Evolutionary conservation across 2,113 vertebrate species (phyloP).

Genomic region (Brachypodius melanocephalos): DNA sequence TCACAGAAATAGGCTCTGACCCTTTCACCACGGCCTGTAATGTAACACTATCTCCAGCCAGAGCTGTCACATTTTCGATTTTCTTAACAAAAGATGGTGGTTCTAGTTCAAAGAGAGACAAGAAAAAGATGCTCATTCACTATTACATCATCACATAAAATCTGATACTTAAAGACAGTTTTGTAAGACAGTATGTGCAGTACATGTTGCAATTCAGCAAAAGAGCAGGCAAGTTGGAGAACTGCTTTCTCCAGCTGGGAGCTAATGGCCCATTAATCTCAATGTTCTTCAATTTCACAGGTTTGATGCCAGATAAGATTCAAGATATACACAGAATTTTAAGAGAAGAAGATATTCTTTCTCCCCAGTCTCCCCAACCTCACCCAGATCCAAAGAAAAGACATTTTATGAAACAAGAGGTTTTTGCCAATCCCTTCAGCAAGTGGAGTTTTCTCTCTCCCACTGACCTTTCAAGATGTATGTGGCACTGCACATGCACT

Average conservation of each 20-base stretch:
- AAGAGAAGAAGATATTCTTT: neutral
- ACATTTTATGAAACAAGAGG: neutral
- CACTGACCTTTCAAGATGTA: constrained; percentile 95
- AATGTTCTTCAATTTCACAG: neutral
- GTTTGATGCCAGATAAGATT: neutral
- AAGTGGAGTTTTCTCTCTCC: neutral
- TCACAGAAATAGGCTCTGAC: constrained; percentile 87
- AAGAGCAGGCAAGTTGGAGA: neutral
- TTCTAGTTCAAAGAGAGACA: constrained; percentile 77
- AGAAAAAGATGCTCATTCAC: constrained; percentile 18
- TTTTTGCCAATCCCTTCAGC: neutral
- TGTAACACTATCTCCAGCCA: constrained; percentile 83
- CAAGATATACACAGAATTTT: neutral
- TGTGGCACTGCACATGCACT: constrained; percentile 82
- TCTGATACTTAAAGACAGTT: neutral
- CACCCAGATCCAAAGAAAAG: neutral
- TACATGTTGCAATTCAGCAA: neutral
- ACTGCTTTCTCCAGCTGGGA: neutral
- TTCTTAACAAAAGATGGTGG: constrained; percentile 92
- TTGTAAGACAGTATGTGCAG: neutral
- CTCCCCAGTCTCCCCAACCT: neutral
- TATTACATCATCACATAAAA: neutral
- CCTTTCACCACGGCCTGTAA: constrained; percentile 90
- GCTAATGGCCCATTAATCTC: neutral
- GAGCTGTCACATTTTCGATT: constrained; percentile 86